Conservation (phyloP, 2,888 invertebrate species). For the Empis stercorea region DNA sequence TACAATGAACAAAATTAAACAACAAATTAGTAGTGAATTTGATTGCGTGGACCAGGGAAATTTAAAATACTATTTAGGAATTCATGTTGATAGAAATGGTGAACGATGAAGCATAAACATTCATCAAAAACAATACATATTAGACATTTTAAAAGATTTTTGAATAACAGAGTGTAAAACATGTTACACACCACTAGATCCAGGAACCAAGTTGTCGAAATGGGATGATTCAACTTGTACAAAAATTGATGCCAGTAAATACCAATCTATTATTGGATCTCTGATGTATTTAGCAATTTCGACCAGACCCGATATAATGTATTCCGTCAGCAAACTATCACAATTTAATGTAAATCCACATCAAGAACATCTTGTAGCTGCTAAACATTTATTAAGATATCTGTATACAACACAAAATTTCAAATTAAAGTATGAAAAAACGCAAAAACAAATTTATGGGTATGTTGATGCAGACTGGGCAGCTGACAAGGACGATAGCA, state of each 20-base stretch:
- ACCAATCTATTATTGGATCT: conserved; percentile 8
- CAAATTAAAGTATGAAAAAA: conserved; percentile 11
- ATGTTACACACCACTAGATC: conserved; percentile 6
- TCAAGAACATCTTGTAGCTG: conserved; percentile 13
- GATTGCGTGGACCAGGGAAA: neutral
- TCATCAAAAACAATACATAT: neutral
- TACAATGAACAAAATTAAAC: neutral
- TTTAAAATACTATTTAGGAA: conserved; percentile 1
- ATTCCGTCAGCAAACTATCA: conserved; percentile 6
- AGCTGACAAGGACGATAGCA: conserved; percentile 10
- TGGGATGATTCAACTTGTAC: neutral
- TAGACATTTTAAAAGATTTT: neutral
- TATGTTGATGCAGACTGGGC: conserved; percentile 16
- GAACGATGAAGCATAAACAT: neutral
- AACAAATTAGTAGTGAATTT: neutral
- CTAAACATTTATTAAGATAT: conserved; percentile 15
- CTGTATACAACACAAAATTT: conserved; percentile 10
- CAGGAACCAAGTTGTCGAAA: neutral
- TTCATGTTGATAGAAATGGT: conserved; percentile 1
- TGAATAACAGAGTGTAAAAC: neutral
- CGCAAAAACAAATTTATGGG: conserved; percentile 8
- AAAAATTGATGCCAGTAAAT: neutral
- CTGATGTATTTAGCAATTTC: conserved; percentile 5
- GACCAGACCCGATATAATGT: conserved; percentile 4
- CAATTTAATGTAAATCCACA: conserved; percentile 16